Base-by-base conservation (phyloP, 2,797 vertebrate species). In the Crocidura indochinensis region DNA sequence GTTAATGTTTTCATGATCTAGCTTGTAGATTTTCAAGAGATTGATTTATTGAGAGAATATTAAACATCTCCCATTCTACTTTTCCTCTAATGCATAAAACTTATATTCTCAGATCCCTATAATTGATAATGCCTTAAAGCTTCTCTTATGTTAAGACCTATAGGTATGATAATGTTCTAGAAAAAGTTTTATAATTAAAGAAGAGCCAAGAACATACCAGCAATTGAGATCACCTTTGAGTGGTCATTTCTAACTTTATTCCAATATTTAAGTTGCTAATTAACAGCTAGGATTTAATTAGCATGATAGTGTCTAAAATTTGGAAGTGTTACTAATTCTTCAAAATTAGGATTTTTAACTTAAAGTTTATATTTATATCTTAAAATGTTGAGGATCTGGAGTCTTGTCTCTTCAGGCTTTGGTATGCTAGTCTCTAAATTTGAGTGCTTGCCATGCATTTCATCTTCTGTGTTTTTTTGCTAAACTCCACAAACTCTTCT, bases 121-220 rank as follows among this genome's bases (percentile, higher is more conserved):
- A 64, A 62, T 68, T 47, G 51, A 53, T 22, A 49, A 56, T 60
- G 10, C 80, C 79, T 76, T 69, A n/a, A 79, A 89, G 31, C 46
- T 93, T 88, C 84, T 31, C 56, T 76, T 83, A 78, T 79, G 6
- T 51, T 22, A 67, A 72, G 22, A 89, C 82, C 69, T 71, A 87
- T 38, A 47, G 15, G 27, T 88, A 7, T 49, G 53, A 60, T 91
- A 27, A 53, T 67, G 46, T 92, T 67, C 91, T 67, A 75, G 60
- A 71, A 77, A 82, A 88, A 84, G 62, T 29, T 89, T 92, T 62
- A 12, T 90, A 78, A 72, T 74, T 71, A 84, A 84, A 17, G 11
- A 51, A 90, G 79, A 84, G 64, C 24, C 26, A 67, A 31, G 68
- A 89, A 92, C 85, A 87, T 10, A 47, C 64, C 49, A 47, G 8